Percentiles rank a stretch among this genome's conserved stretches.
Conservation (phyloP, 2,113 vertebrate species). For the Vimba vimba region DNA sequence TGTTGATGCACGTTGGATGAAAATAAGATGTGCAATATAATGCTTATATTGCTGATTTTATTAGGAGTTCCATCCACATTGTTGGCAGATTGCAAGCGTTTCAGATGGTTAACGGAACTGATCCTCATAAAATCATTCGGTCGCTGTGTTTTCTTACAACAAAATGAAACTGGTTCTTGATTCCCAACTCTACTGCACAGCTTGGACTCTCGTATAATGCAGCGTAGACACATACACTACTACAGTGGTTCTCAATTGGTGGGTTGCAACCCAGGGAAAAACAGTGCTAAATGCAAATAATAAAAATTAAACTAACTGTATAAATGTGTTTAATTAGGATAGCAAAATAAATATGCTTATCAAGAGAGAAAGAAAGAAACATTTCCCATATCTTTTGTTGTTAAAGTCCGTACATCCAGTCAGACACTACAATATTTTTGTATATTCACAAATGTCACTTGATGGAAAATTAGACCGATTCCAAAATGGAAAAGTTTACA, state of each 20-base stretch:
- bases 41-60: neutral
- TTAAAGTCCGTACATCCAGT: neutral
- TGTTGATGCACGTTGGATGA: neutral
- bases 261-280: neutral
- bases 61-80: neutral
- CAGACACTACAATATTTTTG: neutral
- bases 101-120: neutral
- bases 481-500: neutral
- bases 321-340: neutral
- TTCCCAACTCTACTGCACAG: conserved; percentile 12
- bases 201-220: neutral
- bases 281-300: neutral
- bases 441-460: neutral
- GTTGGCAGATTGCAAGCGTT: neutral
- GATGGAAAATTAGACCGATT: neutral
- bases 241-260: conserved; percentile 20
- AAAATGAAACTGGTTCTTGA: neutral
- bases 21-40: neutral
- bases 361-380: neutral
- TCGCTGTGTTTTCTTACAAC: neutral
- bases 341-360: neutral
- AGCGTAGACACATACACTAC: neutral
- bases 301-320: neutral
- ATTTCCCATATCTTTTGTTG: neutral
- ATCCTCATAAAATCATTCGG: neutral